Percentiles rank a stretch among this genome's conserved stretches.
phyloP scores from a whole-genome alignment of 2,888 invertebrate genomes.

The Meandrusa payeni region DNA sequence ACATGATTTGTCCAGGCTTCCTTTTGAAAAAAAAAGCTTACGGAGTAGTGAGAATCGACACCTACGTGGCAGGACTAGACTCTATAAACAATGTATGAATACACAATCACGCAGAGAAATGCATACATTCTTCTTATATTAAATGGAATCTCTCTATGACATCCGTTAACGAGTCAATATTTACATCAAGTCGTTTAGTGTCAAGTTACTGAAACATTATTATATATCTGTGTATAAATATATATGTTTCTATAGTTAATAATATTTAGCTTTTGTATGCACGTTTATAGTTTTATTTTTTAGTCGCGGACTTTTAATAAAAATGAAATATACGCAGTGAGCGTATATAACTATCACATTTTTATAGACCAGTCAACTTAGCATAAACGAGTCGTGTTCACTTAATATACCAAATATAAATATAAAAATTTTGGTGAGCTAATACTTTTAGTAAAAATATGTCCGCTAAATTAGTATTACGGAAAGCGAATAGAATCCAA shows the following conservation, averaged over 20 bases:
- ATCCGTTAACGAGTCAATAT: conserved; percentile 62
- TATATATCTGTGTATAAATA: conserved; percentile 1
- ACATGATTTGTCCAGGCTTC: conserved; percentile 58
- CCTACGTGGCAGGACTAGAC: conserved; percentile 74
- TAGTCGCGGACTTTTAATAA: conserved; percentile 1
- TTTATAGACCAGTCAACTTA: conserved; percentile 40
- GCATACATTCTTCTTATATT: conserved; percentile 78
- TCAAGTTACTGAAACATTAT: conserved; percentile 2
- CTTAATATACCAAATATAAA: conserved; percentile 43
- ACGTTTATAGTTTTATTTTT: conserved; percentile 3
- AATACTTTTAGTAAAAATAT: conserved; percentile 66
- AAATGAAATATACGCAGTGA: conserved; percentile 5
- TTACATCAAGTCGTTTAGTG: conserved; percentile 45
- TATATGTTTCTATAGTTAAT: conserved; percentile 7
- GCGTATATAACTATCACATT: conserved; percentile 17
- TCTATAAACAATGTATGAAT: conserved; percentile 71
- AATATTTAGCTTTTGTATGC: too few relatives aligned
- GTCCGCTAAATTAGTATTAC: conserved; percentile 50
- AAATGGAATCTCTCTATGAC: conserved; percentile 78
- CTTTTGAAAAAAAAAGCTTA: conserved; percentile 59
- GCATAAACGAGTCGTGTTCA: conserved; percentile 31
- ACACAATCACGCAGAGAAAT: conserved; percentile 77
- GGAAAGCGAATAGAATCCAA: conserved; percentile 18
- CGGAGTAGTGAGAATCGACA: conserved; percentile 69
- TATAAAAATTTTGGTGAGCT: conserved; percentile 71